phyloP scores from a whole-genome alignment of 2,797 vertebrate genomes.

The Coregonus sp. region DNA sequence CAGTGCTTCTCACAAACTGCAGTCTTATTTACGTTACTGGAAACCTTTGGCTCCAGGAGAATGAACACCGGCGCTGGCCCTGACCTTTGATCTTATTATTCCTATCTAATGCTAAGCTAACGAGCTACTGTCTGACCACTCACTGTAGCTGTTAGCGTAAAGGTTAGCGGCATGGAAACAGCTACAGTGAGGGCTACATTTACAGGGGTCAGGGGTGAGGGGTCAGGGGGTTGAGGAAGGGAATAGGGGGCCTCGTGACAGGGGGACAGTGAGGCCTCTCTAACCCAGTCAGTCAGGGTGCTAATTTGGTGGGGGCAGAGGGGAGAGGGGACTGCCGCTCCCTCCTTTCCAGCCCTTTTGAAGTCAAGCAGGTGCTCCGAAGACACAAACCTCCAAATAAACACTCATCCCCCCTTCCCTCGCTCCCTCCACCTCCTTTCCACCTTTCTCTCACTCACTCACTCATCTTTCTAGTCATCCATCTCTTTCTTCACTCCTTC shows the following conservation, averaged over 20 bases:
- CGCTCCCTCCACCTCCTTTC: neutral
- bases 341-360: slow-evolving; percentile 27
- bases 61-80: too few species aligned
- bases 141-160: slow-evolving; percentile 15
- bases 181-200: slow-evolving; percentile 22
- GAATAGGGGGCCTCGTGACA: neutral
- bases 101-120: too few species aligned
- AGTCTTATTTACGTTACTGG: too few species aligned
- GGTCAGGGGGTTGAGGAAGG: slow-evolving; percentile 20
- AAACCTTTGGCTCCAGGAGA: too few species aligned
- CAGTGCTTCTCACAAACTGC: too few species aligned
- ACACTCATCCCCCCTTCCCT: slow-evolving; percentile 21
- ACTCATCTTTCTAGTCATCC: neutral
- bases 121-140: slow-evolving; percentile 21
- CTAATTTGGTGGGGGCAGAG: slow-evolving; percentile 57
- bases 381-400: slow-evolving; percentile 30
- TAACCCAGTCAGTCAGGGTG: slow-evolving; percentile 11
- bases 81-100: too few species aligned
- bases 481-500: slow-evolving; percentile 2
- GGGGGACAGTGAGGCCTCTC: slow-evolving; percentile 38
- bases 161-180: slow-evolving; percentile 21
- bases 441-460: neutral
- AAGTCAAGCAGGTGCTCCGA: slow-evolving; percentile 50
- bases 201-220: slow-evolving; percentile 38
- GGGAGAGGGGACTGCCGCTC: slow-evolving; percentile 31